Conservation (phyloP, 2,113 vertebrate genomes). For the Piliocolobus tephrosceles region DNA sequence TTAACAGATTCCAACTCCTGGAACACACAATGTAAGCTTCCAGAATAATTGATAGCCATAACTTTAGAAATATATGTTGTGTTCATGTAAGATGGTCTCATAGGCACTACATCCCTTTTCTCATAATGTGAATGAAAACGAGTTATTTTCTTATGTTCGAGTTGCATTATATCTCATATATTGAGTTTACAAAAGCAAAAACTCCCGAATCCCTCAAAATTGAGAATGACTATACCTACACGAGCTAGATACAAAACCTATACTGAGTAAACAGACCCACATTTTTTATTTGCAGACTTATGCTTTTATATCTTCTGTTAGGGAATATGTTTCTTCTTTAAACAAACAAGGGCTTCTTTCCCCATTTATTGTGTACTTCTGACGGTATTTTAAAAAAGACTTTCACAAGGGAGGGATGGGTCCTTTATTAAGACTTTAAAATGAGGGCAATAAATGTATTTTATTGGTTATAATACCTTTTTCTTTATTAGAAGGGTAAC, state of each 20-base stretch:
- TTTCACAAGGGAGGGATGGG: conserved; percentile 74
- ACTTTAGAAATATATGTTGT: background rate
- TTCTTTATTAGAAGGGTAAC: conserved; percentile 82
- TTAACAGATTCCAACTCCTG: background rate
- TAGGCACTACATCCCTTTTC: background rate
- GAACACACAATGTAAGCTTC: background rate
- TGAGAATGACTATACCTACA: background rate
- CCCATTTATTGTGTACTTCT: conserved; percentile 65
- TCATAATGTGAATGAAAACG: background rate
- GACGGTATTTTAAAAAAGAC: conserved; percentile 62
- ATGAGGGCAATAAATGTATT: conserved; percentile 84
- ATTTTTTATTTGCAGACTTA: background rate
- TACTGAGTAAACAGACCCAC: background rate
- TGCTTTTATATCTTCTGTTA: background rate
- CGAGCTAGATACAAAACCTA: background rate
- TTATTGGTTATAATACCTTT: conserved; percentile 82
- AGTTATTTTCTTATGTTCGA: background rate
- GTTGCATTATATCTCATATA: background rate
- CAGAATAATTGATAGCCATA: background rate
- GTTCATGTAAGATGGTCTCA: background rate
- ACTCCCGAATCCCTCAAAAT: background rate
- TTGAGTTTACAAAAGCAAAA: background rate
- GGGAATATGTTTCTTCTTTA: conserved; percentile 53
- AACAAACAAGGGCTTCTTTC: conserved; percentile 61
- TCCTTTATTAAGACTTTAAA: conserved; percentile 85